These are phyloP conservation scores for Noctilio leporinus DNA, from an alignment of 2,113 vertebrate genomes.

Conservation along the genomic window DNA sequence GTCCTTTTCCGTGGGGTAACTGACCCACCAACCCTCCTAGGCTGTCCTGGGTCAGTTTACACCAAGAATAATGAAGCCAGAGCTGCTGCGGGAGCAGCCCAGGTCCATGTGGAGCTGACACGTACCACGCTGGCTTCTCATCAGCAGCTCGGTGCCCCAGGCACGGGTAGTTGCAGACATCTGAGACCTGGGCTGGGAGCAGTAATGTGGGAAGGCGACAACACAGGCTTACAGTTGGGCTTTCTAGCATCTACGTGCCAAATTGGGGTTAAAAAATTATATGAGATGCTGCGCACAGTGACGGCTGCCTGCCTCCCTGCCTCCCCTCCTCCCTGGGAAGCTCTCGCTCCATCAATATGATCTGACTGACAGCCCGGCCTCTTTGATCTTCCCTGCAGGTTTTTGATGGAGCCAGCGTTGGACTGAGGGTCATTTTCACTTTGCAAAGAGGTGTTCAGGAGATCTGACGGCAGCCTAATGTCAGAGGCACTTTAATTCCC, in stretches of 20 bases:
- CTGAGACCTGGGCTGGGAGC: neutral
- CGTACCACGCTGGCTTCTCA: fast-evolving
- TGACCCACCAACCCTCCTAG: neutral
- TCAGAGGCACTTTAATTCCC: neutral
- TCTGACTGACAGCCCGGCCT: fast-evolving
- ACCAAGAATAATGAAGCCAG: fast-evolving
- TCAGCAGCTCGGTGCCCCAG: fast-evolving
- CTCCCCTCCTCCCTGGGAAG: fast-evolving
- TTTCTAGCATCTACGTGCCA: neutral
- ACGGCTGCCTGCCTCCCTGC: fast-evolving
- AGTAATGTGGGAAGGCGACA: fast-evolving
- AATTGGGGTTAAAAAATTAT: fast-evolving
- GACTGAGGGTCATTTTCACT: neutral
- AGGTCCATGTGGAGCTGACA: fast-evolving
- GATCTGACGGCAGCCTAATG: neutral
- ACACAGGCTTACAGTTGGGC: fast-evolving
- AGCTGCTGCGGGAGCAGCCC: neutral
- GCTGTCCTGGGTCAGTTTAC: neutral
- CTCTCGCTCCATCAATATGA: fast-evolving
- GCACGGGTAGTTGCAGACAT: neutral
- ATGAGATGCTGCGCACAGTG: fast-evolving
- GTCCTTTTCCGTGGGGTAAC: neutral
- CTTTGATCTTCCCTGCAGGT: neutral
- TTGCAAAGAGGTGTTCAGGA: neutral
- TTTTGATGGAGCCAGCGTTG: neutral